Conservation (phyloP, 1,140 invertebrate genomes). For the Homalodisca vitripennis region DNA sequence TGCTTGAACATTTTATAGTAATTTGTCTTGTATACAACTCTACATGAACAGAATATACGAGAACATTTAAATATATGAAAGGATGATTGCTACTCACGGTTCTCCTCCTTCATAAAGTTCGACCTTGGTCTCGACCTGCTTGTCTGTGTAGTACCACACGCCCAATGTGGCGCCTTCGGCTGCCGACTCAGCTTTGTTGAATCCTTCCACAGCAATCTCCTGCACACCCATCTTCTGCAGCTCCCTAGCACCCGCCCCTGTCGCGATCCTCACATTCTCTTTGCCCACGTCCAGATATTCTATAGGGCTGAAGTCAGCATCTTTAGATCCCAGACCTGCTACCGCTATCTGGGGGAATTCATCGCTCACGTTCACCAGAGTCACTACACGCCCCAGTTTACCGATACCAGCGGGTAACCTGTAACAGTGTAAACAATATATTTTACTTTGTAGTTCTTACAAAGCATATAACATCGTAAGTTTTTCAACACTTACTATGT, state of each 20-base stretch:
- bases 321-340: conserved; percentile 51
- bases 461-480: too few relatives aligned
- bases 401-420: conserved; percentile 9
- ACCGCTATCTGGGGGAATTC: conserved; percentile 46
- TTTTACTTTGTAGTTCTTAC: too few relatives aligned
- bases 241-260: conserved; percentile 49
- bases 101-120: conserved; percentile 37
- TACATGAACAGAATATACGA: too few relatives aligned
- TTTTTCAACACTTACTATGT: too few relatives aligned
- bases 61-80: too few relatives aligned
- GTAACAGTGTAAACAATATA: too few relatives aligned
- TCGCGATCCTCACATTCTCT: conserved; percentile 52
- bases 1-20: too few relatives aligned
- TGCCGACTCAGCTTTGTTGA: conserved; percentile 69
- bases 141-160: conserved; percentile 65
- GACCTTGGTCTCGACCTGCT: conserved; percentile 57
- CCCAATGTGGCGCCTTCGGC: conserved; percentile 69
- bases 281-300: conserved; percentile 52
- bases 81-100: conserved; percentile 42
- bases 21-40: too few relatives aligned
- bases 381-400: background rate
- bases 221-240: conserved; percentile 59
- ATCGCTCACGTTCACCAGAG: background rate
- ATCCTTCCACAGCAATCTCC: conserved; percentile 65
- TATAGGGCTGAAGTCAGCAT: conserved; percentile 47